phyloP scores from a whole-genome alignment of 1,140 invertebrate genomes.

The Eupristina koningsbergeri region DNA sequence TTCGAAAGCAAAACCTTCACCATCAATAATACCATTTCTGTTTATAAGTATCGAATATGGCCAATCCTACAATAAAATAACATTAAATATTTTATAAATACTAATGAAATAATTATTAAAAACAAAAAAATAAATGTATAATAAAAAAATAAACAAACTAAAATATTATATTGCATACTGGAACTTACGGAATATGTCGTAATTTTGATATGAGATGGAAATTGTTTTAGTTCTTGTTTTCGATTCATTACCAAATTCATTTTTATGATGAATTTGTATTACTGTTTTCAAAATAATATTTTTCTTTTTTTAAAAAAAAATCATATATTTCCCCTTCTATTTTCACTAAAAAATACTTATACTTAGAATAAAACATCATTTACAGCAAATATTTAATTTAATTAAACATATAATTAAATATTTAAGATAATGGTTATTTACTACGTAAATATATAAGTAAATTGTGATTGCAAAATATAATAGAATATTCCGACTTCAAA shows the following conservation, averaged over 20 bases:
- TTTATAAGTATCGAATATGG: conserved; percentile 65
- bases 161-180: neutral
- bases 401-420: too few species aligned
- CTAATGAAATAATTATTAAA: too few species aligned
- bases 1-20: conserved; percentile 81
- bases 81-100: conserved; percentile 1
- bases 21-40: conserved; percentile 75
- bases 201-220: conserved; percentile 42
- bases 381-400: neutral
- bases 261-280: neutral
- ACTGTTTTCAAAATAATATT: neutral
- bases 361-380: neutral
- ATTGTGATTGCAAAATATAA: too few species aligned
- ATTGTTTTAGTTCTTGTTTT: neutral
- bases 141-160: neutral
- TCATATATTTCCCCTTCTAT: conserved; percentile 34
- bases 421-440: too few species aligned
- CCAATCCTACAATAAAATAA: conserved; percentile 59
- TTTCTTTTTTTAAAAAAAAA: neutral
- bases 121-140: neutral
- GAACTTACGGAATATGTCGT: conserved; percentile 43
- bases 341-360: neutral
- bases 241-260: neutral
- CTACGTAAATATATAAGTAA: too few species aligned
- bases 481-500: too few species aligned